Evolutionary conservation across 2,113 vertebrate species (phyloP), one percentile per base, ranked within the genome.

Genomic region (Sceloporus undulatus): DNA sequence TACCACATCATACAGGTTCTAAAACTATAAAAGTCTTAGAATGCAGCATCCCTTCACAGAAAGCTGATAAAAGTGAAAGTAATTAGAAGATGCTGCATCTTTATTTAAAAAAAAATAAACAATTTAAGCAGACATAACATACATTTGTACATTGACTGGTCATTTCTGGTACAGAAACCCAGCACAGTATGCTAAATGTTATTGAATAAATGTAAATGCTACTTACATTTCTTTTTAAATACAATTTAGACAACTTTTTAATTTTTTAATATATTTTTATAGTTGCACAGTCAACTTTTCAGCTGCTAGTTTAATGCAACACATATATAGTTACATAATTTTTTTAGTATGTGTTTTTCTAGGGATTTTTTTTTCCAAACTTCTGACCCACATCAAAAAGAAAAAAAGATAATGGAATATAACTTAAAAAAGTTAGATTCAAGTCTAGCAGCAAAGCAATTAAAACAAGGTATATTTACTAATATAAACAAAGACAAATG

Each of bases 181-280:
- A 97, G 97, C 96, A 93, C 83, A 93, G 95, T 97, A 96, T 96
- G 94, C 97, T 97, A 97, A 88, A 98, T 97, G 97, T 97, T 97
- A 97, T 93, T 96, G 96, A 97, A 97, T 97, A 97, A 97, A 97
- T 97, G 97, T 97, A 97, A 98, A 98, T 96, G 97, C 97, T 98
- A 98, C 97, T 97, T 97, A 97, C 96, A 97, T 94, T 96, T 95
- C 94, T 97, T 96, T 96, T 97, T 97, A 97, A 97, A 97, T 97
- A 97, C 95, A 97, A 97, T 97, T 97, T 97, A 96, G 95, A 97
- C 96, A 97, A 96, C 96, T 97, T 95, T 94, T 95, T 96, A 48
- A 25, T 40, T 95, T 97, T 96, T 92, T 42, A 85, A 92, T 90
- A 91, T 77, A n/a, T 93, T 94, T 94, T 93, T 81, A 73, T 96